These are phyloP conservation scores for Tonatia bakeri DNA, from an alignment of 2,113 vertebrate species.

Conservation along the genomic window DNA sequence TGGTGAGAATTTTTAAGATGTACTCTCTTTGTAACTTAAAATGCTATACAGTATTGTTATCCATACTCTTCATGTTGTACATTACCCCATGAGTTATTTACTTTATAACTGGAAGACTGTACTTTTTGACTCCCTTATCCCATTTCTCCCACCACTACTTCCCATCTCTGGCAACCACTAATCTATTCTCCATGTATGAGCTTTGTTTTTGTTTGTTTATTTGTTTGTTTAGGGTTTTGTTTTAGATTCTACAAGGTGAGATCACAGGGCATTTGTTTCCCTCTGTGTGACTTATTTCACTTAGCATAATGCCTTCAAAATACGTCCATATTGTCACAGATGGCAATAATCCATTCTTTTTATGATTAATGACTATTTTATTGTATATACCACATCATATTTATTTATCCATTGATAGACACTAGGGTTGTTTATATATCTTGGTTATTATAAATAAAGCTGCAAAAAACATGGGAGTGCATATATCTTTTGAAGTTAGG, in stretches of 20 bases:
- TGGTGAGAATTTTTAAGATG: not conserved
- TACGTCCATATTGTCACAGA: not conserved
- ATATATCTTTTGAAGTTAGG: not conserved
- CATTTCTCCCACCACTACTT: not conserved
- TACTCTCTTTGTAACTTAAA: not conserved
- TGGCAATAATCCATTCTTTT: not conserved
- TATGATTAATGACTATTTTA: not conserved
- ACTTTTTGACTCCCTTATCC: not conserved
- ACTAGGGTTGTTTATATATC: not conserved
- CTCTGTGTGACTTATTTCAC: not conserved
- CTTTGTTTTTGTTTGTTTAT: not conserved
- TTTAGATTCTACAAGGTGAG: not conserved
- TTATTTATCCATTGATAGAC: not conserved
- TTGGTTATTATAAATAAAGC: not conserved
- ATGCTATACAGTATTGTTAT: not conserved
- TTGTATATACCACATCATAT: not conserved
- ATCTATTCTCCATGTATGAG: not conserved
- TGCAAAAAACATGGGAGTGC: not conserved
- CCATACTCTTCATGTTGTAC: not conserved
- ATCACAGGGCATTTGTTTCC: not conserved
- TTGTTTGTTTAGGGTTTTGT: not conserved
- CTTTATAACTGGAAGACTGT: not conserved
- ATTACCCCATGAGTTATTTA: not conserved
- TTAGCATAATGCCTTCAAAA: not conserved
- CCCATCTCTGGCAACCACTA: not conserved